A percentile compares a stretch with the other conserved stretches of the same genome.
These are phyloP conservation scores for Ectobius pallidus DNA, from an alignment of 2,888 invertebrate genomes.

Conservation along the genomic window DNA sequence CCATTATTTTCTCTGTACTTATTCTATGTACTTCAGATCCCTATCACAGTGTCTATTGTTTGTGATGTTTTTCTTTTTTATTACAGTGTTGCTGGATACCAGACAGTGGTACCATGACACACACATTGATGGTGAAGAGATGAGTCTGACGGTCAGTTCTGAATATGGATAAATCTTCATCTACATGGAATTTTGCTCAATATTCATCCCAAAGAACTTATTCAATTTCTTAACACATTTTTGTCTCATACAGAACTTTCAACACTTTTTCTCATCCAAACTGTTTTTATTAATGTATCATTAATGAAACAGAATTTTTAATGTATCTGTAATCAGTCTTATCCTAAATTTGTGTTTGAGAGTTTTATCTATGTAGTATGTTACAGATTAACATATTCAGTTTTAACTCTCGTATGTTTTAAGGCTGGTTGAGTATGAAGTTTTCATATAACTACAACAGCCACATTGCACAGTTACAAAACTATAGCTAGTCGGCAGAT, in stretches of 20 bases:
- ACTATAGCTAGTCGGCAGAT: neutral
- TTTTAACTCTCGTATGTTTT: neutral
- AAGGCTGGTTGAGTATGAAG: slow-evolving; percentile 1
- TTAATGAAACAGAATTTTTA: no score
- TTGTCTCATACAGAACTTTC: no score
- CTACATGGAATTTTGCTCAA: neutral
- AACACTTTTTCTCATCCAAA: no score
- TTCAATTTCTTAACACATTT: no score
- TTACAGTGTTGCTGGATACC: slow-evolving; percentile 83
- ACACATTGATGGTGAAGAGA: slow-evolving; percentile 76
- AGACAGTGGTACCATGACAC: slow-evolving; percentile 93
- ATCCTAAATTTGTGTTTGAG: neutral
- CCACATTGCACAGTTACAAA: slow-evolving; percentile 3
- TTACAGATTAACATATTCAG: neutral
- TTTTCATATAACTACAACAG: slow-evolving; percentile 2
- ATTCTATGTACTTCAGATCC: no score
- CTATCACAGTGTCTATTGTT: no score
- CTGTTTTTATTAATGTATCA: no score
- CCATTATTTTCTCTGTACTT: no score
- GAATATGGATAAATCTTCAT: slow-evolving; percentile 75
- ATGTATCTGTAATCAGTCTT: neutral
- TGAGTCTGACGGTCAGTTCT: slow-evolving; percentile 88
- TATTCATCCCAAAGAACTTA: neutral
- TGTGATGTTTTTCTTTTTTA: no score
- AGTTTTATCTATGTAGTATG: neutral